Evolutionary conservation across 2,888 invertebrate genomes (phyloP).

Genomic region (Arctia plantaginis): DNA sequence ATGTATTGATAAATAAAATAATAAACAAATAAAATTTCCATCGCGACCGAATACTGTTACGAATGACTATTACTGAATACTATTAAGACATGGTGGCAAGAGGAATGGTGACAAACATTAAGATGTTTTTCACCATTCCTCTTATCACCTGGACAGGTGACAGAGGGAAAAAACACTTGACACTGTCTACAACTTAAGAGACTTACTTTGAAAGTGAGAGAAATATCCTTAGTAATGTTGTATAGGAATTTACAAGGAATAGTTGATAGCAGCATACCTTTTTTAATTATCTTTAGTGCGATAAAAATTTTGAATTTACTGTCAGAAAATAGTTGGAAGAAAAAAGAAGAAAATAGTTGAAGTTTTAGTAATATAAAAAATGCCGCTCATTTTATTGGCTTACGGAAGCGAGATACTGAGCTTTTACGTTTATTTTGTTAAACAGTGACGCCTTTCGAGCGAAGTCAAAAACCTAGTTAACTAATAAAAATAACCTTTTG

Average conservation of each 20-base stretch:
- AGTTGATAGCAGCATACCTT: too few species aligned
- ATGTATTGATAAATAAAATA: too few species aligned
- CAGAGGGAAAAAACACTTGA: neutral
- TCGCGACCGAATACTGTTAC: neutral
- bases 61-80: too few species aligned
- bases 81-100: too few species aligned
- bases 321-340: neutral
- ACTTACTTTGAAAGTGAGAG: neutral
- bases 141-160: neutral
- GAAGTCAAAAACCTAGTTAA: too few species aligned
- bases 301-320: neutral
- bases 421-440: too few species aligned
- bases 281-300: neutral
- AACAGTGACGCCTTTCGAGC: too few species aligned
- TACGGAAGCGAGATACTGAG: neutral
- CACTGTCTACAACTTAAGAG: neutral
- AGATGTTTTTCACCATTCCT: neutral
- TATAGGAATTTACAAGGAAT: neutral
- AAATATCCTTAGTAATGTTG: neutral
- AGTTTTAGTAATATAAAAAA: neutral
- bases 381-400: neutral
- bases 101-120: too few species aligned
- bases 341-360: too few species aligned
- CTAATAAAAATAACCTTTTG: too few species aligned
- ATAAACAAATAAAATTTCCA: too few species aligned